phyloP scores from a whole-genome alignment of 2,888 invertebrate genomes.

The Athalia rosae region DNA sequence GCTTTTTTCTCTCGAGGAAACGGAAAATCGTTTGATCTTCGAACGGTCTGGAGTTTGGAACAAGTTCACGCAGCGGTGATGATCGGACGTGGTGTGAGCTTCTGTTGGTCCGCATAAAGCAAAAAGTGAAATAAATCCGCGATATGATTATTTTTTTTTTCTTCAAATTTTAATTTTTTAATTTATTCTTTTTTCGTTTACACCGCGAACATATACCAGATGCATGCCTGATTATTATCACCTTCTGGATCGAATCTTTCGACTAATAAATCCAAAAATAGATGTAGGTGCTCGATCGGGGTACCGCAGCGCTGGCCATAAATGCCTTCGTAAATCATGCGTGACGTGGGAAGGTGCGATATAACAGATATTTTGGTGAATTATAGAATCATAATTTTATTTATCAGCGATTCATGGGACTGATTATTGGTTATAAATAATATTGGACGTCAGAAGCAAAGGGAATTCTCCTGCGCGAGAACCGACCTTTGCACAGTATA shows the following conservation, averaged over 20 bases:
- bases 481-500: too few species aligned
- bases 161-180: too few species aligned
- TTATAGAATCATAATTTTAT: slow-evolving; percentile 21
- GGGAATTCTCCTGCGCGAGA: too few species aligned
- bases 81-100: background rate
- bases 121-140: slow-evolving; percentile 1
- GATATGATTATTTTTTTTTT: background rate
- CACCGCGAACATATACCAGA: slow-evolving; percentile 20
- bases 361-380: slow-evolving; percentile 30
- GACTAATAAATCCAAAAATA: slow-evolving; percentile 31
- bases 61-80: background rate
- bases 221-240: slow-evolving; percentile 32
- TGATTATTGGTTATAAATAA: slow-evolving; percentile 27
- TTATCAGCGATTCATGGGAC: background rate
- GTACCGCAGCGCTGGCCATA: slow-evolving; percentile 5
- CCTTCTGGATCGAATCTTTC: slow-evolving; percentile 29
- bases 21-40: slow-evolving; percentile 29
- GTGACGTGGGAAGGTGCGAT: slow-evolving; percentile 23
- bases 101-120: background rate
- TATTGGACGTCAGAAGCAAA: background rate
- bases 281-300: background rate
- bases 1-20: background rate
- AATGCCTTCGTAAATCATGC: slow-evolving; percentile 26
- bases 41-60: background rate
- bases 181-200: background rate